Evolutionary conservation across 92 coral and sea anemone genomes (phyloP), one percentile per base, ranked within the genome.

Genomic region (Ricordea florida): DNA sequence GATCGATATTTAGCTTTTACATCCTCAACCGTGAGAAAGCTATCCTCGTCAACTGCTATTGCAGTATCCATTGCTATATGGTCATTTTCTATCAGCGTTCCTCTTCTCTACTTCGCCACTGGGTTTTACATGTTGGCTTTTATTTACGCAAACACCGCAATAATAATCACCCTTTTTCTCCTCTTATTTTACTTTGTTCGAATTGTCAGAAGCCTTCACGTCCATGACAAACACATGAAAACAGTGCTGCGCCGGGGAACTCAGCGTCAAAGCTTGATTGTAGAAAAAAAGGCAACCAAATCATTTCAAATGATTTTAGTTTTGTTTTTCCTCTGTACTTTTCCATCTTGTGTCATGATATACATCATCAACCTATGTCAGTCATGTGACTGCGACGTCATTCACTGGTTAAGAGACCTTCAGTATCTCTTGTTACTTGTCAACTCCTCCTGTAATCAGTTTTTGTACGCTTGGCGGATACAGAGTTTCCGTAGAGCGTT

Each of bases 381-480:
- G 69, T 79, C 84, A 41, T 93, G 98, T 64, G 67, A 76, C 14
- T 93, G 98, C 40, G 86, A 46, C 24, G 43, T 75, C 57, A 93
- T 93, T 35, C 96, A 93, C 70, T 82, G 92, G 96, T 65, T 86
- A 41, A 85, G 98, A 25, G 98, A 93, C 66, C 79, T 90, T 21
- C 98, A 93, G 72, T 90, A 81, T 55, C 45, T 93, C n/a, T 37
- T 87, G 20, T 75, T 92, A 0, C 75, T 93, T 31, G 62, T 85
- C 0, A 93, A 90, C 67, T 89, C 90, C 38, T 62, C 96, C 27
- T 69, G 83, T 37, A 93, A 93, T 79, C 92, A 90, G 86, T 93
- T 93, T 71, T 38, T 91, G 34, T 93, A 93, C 69, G 96, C 98
- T 31, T 85, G 89, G 88, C 93, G 93, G 32, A 90, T 91, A 76